A percentile compares a stretch with the other conserved stretches of the same genome.
phyloP scores from a whole-genome alignment of 2,888 invertebrate species.

The Caenorhabditis sinica region DNA sequence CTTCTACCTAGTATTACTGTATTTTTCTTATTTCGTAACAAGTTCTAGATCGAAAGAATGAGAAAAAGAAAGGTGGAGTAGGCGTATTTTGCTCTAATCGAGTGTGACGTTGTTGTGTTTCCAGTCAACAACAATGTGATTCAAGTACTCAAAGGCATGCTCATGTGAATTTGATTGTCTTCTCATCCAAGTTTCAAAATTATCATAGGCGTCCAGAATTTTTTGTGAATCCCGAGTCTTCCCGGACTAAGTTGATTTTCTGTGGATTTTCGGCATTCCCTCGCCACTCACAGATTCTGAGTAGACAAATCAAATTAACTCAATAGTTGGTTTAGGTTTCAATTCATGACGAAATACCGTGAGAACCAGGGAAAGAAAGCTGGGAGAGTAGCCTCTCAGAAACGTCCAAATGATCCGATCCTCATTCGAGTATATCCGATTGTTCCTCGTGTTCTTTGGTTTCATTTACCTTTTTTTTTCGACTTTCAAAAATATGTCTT shows the following conservation, averaged over 20 bases:
- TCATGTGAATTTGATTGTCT: background rate
- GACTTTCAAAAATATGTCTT: slow-evolving; percentile 7
- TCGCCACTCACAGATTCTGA: background rate
- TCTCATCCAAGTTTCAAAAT: too few relatives aligned
- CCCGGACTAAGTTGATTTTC: too few relatives aligned
- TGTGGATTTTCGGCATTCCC: background rate
- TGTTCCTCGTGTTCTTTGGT: background rate
- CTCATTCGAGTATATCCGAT: background rate
- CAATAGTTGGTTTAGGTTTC: background rate
- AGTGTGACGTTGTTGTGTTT: slow-evolving; percentile 29
- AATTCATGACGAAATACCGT: background rate
- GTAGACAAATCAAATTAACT: background rate
- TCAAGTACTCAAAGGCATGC: background rate
- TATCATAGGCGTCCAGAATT: too few relatives aligned
- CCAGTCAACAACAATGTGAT: slow-evolving; percentile 21
- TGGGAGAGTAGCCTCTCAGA: too few relatives aligned
- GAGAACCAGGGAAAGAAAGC: background rate
- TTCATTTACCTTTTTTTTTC: slow-evolving; percentile 1
- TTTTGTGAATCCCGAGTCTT: too few relatives aligned
- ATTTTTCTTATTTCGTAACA: background rate
- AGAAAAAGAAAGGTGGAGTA: background rate
- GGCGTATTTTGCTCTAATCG: slow-evolving; percentile 12
- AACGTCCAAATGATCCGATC: background rate
- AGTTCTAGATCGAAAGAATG: background rate
- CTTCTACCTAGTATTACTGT: background rate